Evolutionary conservation across 2,113 vertebrate species (phyloP).

Genomic region (Saguinus imperator): DNA sequence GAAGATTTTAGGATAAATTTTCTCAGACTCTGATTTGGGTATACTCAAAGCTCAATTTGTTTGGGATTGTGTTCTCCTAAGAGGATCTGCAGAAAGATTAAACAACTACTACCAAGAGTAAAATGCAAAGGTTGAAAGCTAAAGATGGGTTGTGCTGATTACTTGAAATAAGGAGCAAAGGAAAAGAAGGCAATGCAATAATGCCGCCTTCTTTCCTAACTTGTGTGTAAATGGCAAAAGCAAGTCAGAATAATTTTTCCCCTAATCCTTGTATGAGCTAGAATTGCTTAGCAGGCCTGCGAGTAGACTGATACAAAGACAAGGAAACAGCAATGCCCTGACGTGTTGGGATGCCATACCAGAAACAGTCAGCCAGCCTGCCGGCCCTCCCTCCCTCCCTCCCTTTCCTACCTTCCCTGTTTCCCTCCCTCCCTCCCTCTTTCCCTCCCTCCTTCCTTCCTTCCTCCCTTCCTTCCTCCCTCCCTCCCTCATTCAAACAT

Average conservation of each 20-base stretch:
- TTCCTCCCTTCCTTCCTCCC: too few species aligned
- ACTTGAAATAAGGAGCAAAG: background rate
- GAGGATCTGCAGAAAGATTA: conserved; percentile 6
- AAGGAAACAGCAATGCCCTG: background rate
- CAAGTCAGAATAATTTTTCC: background rate
- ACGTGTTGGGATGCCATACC: background rate
- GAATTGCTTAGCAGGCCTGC: background rate
- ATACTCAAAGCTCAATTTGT: background rate
- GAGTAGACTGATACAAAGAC: background rate
- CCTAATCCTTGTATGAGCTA: background rate
- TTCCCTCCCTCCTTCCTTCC: too few species aligned
- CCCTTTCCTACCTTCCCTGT: too few species aligned
- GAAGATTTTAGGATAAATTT: background rate
- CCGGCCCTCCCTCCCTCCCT: too few species aligned
- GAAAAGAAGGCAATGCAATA: background rate
- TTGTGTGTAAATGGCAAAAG: background rate
- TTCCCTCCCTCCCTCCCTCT: too few species aligned
- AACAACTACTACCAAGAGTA: background rate
- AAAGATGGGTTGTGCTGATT: background rate
- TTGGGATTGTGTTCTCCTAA: background rate
- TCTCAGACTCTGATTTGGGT: background rate
- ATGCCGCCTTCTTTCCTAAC: background rate
- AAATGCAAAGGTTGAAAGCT: background rate
- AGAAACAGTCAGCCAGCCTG: background rate
- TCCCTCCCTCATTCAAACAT: background rate